Percentiles rank a stretch among this genome's conserved stretches.
Evolutionary conservation across 2,888 invertebrate species (phyloP).

Genomic region (Cybosia mesomella): DNA sequence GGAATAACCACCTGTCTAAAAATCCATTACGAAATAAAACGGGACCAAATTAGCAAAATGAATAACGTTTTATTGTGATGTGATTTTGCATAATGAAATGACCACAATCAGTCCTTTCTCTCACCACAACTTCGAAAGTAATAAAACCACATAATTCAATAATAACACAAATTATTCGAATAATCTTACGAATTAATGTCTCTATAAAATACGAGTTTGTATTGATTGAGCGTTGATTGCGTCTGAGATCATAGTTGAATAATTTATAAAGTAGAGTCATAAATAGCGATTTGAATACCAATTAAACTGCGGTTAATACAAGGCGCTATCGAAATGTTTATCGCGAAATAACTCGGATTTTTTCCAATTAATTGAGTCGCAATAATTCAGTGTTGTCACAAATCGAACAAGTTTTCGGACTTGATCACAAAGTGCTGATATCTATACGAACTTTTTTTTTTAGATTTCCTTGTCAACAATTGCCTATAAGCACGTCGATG

Average conservation of each 20-base stretch:
- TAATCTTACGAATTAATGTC: constrained; percentile 30
- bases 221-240: constrained; percentile 41
- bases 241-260: constrained; percentile 44
- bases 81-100: background rate
- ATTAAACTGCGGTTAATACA: constrained; percentile 8
- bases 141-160: constrained; percentile 24
- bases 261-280: constrained; percentile 47
- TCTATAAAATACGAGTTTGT: constrained; percentile 34
- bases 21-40: background rate
- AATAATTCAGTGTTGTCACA: constrained; percentile 8
- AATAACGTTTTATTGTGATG: background rate
- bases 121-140: constrained; percentile 14
- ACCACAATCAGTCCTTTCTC: constrained; percentile 1
- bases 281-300: constrained; percentile 45
- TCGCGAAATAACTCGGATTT: constrained; percentile 1
- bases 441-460: background rate
- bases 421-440: background rate
- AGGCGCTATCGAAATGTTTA: constrained; percentile 6
- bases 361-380: constrained; percentile 21
- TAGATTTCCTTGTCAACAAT: background rate
- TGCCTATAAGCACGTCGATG: background rate
- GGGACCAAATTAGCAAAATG: constrained; percentile 11
- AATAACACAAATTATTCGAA: constrained; percentile 24
- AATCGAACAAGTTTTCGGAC: constrained; percentile 8
- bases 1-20: background rate